These are phyloP conservation scores for Saxidomus purpurata DNA, from an alignment of 1,140 invertebrate species.

Conservation along the genomic window DNA sequence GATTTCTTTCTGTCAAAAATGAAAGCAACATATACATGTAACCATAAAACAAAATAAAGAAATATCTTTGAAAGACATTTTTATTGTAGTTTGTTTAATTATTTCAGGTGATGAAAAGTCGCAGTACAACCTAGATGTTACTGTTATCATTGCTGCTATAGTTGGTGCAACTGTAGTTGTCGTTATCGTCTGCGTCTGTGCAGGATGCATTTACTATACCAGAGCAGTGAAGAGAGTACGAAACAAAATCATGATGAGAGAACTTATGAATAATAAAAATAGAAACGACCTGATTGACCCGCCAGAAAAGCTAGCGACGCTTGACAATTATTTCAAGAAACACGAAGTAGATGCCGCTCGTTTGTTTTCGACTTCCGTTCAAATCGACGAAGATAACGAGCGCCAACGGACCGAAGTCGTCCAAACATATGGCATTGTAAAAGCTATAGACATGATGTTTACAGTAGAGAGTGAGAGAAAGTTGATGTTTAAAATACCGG, in stretches of 20 bases:
- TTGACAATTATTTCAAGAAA: background rate
- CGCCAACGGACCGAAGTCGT: background rate
- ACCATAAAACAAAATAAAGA: background rate
- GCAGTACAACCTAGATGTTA: background rate
- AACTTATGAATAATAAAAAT: background rate
- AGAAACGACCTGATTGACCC: background rate
- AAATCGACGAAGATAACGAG: background rate
- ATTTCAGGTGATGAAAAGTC: background rate
- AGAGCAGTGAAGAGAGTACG: background rate
- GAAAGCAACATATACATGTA: background rate
- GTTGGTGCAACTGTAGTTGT: background rate
- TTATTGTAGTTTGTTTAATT: background rate
- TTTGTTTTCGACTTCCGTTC: background rate
- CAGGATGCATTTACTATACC: background rate
- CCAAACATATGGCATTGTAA: background rate
- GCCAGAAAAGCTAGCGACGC: background rate
- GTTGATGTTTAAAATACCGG: background rate
- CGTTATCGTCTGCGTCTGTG: background rate
- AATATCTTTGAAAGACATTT: background rate
- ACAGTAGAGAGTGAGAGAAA: background rate
- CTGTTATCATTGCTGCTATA: background rate
- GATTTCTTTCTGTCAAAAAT: background rate
- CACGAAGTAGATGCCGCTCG: background rate
- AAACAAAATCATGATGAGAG: background rate
- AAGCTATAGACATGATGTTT: background rate